Percentiles rank a stretch among this genome's conserved stretches.
Evolutionary conservation across 1,140 invertebrate species (phyloP).

Genomic region (Trachymyrmex cornetzi): DNA sequence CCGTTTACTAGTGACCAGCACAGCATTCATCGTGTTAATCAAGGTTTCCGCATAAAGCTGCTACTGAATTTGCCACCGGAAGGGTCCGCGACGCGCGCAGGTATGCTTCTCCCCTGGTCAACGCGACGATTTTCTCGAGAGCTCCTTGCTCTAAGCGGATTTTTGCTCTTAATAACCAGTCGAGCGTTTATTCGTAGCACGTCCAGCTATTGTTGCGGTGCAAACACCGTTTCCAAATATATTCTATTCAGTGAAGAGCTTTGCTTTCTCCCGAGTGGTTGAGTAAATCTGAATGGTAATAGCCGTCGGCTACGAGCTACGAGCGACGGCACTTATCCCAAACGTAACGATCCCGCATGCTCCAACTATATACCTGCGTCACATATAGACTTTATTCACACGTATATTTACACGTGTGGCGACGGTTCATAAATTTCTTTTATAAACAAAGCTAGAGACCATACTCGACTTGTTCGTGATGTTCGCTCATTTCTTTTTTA

Average conservation of each 20-base stretch:
- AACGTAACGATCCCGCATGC: conserved; percentile 26
- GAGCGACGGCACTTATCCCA: conserved; percentile 49
- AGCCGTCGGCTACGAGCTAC: conserved; percentile 46
- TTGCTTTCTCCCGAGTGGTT: conserved; percentile 42
- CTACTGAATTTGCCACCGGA: conserved; percentile 26
- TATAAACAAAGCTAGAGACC: background rate
- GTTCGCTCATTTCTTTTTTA: background rate
- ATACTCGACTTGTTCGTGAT: background rate
- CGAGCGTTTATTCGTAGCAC: conserved; percentile 54
- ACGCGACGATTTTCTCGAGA: conserved; percentile 44
- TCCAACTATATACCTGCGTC: conserved; percentile 2
- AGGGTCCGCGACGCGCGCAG: conserved; percentile 33
- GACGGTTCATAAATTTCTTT: conserved; percentile 7
- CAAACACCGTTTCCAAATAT: conserved; percentile 70
- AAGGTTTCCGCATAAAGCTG: background rate
- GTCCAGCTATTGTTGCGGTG: conserved; percentile 60
- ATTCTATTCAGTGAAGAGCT: conserved; percentile 60
- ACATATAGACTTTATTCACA: background rate
- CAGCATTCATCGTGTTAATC: conserved; percentile 23
- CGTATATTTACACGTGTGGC: background rate
- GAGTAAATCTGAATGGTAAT: conserved; percentile 62
- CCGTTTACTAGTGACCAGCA: background rate
- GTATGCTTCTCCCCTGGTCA: conserved; percentile 45
- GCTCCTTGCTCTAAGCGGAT: conserved; percentile 70
- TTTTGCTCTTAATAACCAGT: conserved; percentile 68